Evolutionary conservation across 2,797 vertebrate species (phyloP), one percentile per base, ranked within the genome.

Genomic region (Eremophila alpestris): DNA sequence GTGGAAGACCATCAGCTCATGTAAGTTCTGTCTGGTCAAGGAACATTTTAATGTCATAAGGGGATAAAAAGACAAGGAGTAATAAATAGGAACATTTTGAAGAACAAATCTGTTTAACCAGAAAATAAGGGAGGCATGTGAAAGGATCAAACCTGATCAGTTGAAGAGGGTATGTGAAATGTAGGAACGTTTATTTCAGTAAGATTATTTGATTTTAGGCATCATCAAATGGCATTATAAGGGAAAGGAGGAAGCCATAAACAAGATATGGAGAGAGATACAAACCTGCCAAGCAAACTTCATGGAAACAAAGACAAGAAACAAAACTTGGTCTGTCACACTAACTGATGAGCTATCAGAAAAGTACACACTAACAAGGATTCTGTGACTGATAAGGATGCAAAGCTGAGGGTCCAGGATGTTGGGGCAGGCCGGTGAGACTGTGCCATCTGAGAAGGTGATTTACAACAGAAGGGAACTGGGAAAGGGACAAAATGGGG

Each of bases 1-100:
- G 0, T 36, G 36, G 36, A 36, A 36, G 30, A 45, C 13, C 16
- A 34, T 71, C 19, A 60, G 9, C 34, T 83, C 0, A 0, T 46
- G 2, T 63, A 45, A 54, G 16, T 23, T 40, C 6, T 41, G 34
- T 64, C 34, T 87, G 32, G 15, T 69, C 24, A 73, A 55, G 38
- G 30, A 60, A 18, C 2, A 2, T 68, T 46, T 48, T 18, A 30
- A 15, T 84, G 24, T 36, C 4, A 3, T 34, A 54, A 51, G 14
- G 15, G 5, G 3, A 11, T 64, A 29, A 29, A 52, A 64, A 52
- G 11, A 46, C 80, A 87, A 54, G 3, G 7, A 34, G 10, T 34
- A 68, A 73, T 68, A 46, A 73, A n/a, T 14, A 46, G n/a, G 40
- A 55, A 29, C 14, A 20, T 41, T 59, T 43, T 45, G 48, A 68